Evolutionary conservation across 2,797 vertebrate genomes (phyloP).

Genomic region (Allobates femoralis): DNA sequence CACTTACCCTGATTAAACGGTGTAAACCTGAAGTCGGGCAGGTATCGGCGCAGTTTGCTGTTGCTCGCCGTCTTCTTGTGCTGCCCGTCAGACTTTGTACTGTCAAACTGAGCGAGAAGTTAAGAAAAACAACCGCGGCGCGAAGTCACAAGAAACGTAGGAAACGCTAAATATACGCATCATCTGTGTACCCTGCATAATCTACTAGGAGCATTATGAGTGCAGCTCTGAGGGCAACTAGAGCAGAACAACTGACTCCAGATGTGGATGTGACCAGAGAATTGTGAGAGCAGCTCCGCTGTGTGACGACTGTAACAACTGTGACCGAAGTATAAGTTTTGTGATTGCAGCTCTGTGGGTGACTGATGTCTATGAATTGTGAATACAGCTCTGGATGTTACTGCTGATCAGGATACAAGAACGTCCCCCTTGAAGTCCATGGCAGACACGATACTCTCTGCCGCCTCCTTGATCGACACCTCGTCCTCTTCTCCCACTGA

Average conservation of each 20-base stretch:
- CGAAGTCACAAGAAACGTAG: not conserved
- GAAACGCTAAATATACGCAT: no score
- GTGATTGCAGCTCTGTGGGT: not conserved
- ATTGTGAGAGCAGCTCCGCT: no score
- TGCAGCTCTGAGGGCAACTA: not conserved
- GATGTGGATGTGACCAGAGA: not conserved
- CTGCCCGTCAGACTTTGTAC: slow-evolving; percentile 89
- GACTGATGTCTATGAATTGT: not conserved
- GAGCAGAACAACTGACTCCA: not conserved
- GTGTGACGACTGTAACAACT: not conserved
- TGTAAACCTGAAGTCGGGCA: slow-evolving; percentile 87
- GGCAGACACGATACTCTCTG: slow-evolving; percentile 80
- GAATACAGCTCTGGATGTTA: not conserved
- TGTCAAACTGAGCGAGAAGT: slow-evolving; percentile 81
- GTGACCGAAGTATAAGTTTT: not conserved
- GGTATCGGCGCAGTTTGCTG: slow-evolving; percentile 82
- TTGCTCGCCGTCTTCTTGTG: slow-evolving; percentile 98
- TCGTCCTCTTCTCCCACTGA: slow-evolving; percentile 94
- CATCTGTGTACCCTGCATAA: no score
- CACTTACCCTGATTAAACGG: slow-evolving; percentile 88
- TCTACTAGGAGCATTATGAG: not conserved
- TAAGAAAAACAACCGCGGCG: slow-evolving; percentile 65
- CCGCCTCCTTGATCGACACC: slow-evolving; percentile 90
- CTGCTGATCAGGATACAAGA: slow-evolving; percentile 82
- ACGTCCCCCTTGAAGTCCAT: slow-evolving; percentile 86